These are phyloP conservation scores for Microtus oregoni DNA, from an alignment of 2,113 vertebrate species.

Conservation along the genomic window DNA sequence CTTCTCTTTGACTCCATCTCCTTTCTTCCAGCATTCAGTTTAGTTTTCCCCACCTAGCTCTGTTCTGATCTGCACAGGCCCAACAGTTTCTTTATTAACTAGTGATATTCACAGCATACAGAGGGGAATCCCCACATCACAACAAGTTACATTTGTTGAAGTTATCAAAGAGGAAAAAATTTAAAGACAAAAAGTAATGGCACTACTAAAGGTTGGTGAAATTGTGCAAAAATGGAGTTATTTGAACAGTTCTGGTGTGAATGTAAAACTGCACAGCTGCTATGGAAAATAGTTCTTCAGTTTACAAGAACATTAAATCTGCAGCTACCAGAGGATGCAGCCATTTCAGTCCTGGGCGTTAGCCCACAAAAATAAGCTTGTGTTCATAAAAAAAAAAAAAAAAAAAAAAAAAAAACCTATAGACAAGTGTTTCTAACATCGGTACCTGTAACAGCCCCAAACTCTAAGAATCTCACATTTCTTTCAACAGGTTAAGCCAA, in stretches of 20 bases:
- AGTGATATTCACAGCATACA: too few relatives aligned
- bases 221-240: background rate
- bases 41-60: too few relatives aligned
- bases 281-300: background rate
- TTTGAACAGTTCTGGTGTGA: background rate
- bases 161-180: background rate
- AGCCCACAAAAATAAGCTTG: background rate
- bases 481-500: background rate
- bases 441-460: background rate
- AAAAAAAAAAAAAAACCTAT: background rate
- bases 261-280: background rate
- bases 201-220: background rate
- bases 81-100: too few relatives aligned
- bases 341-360: background rate
- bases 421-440: background rate
- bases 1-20: too few relatives aligned
- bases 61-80: too few relatives aligned
- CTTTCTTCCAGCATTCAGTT: too few relatives aligned
- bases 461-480: background rate
- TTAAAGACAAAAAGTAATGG: background rate
- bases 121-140: too few relatives aligned
- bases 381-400: background rate
- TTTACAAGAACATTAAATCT: background rate
- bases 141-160: background rate
- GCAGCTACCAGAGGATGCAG: background rate